Evolutionary conservation across 2,797 vertebrate genomes (phyloP).

Genomic region (Macropodus opercularis): DNA sequence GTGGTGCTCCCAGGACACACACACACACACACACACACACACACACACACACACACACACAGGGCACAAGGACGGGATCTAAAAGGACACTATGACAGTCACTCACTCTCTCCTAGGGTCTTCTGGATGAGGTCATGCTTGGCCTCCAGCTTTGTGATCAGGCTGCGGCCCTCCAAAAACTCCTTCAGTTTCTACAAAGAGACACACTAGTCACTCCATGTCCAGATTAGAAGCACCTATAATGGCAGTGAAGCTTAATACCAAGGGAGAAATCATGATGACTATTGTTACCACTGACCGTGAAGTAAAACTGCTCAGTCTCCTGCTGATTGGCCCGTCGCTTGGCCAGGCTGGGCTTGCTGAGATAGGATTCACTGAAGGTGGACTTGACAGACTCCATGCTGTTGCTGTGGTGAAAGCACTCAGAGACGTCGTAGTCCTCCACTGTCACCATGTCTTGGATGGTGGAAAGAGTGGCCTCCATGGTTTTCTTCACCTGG

Average conservation of each 20-base stretch:
- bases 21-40: constrained; percentile 17
- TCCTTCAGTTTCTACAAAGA: constrained; percentile 95
- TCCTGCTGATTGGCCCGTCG: constrained; percentile 97
- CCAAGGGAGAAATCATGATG: background rate
- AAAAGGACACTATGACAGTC: constrained; percentile 40
- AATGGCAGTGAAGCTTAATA: constrained; percentile 6
- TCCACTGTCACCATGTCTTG: constrained; percentile 98
- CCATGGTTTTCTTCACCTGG: constrained; percentile 99
- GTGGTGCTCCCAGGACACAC: constrained; percentile 10
- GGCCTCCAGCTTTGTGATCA: constrained; percentile 98
- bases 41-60: constrained; percentile 12
- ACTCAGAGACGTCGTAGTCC: constrained; percentile 96
- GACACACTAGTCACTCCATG: constrained; percentile 1
- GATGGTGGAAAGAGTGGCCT: constrained; percentile 96
- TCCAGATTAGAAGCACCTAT: background rate
- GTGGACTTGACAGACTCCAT: constrained; percentile 99
- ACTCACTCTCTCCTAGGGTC: constrained; percentile 97
- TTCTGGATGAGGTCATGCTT: constrained; percentile 97
- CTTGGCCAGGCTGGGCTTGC: constrained; percentile 98
- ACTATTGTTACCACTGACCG: constrained; percentile 77
- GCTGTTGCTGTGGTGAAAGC: constrained; percentile 98
- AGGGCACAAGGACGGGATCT: constrained; percentile 21
- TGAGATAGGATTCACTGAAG: constrained; percentile 96
- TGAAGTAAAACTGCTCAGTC: constrained; percentile 99
- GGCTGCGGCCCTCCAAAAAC: constrained; percentile 95